Evolutionary conservation across 2,888 invertebrate genomes (phyloP).

Genomic region (Tinea trinotella): DNA sequence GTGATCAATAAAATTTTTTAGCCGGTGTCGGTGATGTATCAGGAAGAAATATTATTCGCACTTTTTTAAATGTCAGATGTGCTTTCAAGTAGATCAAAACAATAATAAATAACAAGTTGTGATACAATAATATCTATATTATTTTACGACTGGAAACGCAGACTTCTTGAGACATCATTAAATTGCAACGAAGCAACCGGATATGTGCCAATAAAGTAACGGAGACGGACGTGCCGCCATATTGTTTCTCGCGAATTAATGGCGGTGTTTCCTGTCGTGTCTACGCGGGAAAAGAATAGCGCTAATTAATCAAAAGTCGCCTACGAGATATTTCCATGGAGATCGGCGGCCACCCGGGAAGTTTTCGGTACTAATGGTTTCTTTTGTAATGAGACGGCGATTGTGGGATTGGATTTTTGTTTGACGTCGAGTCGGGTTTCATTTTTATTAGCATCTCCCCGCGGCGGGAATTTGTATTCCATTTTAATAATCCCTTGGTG

Average conservation of each 20-base stretch:
- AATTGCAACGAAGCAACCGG: conserved; percentile 37
- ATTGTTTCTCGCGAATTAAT: conserved; percentile 58
- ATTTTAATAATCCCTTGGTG: conserved; percentile 37
- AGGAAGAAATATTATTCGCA: no score
- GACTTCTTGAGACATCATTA: conserved; percentile 9
- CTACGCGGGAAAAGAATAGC: conserved; percentile 59
- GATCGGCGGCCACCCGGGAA: conserved; percentile 50
- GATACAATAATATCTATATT: no score
- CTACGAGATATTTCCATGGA: conserved; percentile 66
- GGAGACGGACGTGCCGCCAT: conserved; percentile 35
- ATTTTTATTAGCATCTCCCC: conserved; percentile 41
- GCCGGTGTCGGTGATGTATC: no score
- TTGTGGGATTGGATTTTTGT: conserved; percentile 55
- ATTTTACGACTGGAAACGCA: not conserved
- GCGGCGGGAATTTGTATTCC: conserved; percentile 22
- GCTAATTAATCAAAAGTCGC: conserved; percentile 69
- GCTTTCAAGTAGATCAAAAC: no score
- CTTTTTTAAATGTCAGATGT: no score
- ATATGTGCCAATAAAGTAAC: conserved; percentile 43
- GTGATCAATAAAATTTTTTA: no score
- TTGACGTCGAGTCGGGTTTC: conserved; percentile 36
- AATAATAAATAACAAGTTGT: no score
- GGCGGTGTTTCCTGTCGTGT: conserved; percentile 48
- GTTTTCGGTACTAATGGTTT: conserved; percentile 46
- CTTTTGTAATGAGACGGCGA: conserved; percentile 52